Conservation (phyloP, 2,113 vertebrate genomes). For the Trogon melanurus region DNA sequence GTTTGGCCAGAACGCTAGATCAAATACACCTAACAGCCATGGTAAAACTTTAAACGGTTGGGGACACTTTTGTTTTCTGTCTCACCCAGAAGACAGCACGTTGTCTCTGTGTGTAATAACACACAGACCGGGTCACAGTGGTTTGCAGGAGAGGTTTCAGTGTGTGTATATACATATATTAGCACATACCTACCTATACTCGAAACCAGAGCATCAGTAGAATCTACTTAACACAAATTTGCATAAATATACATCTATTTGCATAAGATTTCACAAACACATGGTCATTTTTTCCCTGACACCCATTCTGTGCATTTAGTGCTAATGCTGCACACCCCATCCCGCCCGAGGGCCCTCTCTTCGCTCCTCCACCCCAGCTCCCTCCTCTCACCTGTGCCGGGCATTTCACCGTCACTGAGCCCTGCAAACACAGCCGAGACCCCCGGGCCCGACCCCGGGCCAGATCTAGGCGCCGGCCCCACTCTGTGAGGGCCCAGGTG, state of each 20-base stretch:
- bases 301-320: background rate
- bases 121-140: fast-evolving
- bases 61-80: background rate
- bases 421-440: fast-evolving
- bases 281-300: background rate
- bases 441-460: fast-evolving
- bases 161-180: background rate
- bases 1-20: background rate
- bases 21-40: background rate
- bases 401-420: fast-evolving
- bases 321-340: too few relatives aligned
- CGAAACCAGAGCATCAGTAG: background rate
- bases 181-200: background rate
- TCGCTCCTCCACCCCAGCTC: fast-evolving
- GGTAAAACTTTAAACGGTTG: background rate
- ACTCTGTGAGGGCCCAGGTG: background rate
- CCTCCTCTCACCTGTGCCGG: background rate
- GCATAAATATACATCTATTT: slow-evolving; percentile 35
- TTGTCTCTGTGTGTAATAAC: background rate
- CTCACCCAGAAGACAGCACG: background rate
- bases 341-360: background rate
- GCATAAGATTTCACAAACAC: background rate
- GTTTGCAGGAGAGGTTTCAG: background rate
- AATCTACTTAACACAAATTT: slow-evolving; percentile 36
- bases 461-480: fast-evolving